Conservation (phyloP, 2,797 vertebrate species). For the Halcyon smyrnensis region DNA sequence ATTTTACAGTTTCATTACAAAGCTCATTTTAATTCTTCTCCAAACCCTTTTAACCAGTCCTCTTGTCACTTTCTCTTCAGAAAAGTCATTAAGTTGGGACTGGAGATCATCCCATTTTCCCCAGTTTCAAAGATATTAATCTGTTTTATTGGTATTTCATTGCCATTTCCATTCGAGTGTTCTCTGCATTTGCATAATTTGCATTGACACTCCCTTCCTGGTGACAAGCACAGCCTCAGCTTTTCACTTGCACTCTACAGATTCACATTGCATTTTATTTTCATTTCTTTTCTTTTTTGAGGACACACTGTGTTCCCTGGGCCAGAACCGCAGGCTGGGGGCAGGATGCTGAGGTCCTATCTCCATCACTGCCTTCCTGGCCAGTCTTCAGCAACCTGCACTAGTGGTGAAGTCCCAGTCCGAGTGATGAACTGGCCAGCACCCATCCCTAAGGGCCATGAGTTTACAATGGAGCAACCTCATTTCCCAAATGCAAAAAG, state of each 20-base stretch:
- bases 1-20: slow-evolving; percentile 75
- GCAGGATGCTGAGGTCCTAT: neutral
- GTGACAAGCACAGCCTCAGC: slow-evolving; percentile 32
- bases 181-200: slow-evolving; percentile 78
- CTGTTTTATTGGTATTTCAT: slow-evolving; percentile 80
- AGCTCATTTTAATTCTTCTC: slow-evolving; percentile 77
- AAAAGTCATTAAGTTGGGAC: slow-evolving; percentile 78
- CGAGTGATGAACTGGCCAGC: neutral
- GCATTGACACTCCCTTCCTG: slow-evolving; percentile 41
- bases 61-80: slow-evolving; percentile 64
- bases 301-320: neutral
- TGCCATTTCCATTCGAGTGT: slow-evolving; percentile 59
- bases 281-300: neutral
- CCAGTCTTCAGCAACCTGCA: neutral
- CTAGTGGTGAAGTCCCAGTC: neutral
- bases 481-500: neutral
- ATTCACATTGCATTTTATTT: neutral
- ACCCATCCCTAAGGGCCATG: accelerated
- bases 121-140: slow-evolving; percentile 79
- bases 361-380: neutral
- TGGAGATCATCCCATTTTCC: slow-evolving; percentile 78
- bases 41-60: slow-evolving; percentile 45
- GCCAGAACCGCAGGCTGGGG: neutral
- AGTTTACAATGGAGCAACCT: neutral
- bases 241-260: neutral